phyloP scores from a whole-genome alignment of 2,113 vertebrate genomes.

The Naja naja region DNA sequence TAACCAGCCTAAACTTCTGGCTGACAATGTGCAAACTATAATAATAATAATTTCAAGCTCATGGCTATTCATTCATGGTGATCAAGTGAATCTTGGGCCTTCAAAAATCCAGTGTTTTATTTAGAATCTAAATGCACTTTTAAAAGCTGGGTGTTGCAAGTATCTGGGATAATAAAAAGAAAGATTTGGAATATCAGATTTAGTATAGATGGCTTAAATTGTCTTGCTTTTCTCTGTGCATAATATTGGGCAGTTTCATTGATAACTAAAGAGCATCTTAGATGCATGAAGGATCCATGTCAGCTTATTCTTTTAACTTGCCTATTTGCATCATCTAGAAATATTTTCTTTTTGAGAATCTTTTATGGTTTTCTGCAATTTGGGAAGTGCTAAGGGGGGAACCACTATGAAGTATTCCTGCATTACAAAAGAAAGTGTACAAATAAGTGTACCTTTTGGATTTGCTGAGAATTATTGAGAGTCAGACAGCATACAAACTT shows the following conservation, averaged over 20 bases:
- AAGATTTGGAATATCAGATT: background rate
- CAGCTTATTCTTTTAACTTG: background rate
- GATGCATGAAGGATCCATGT: background rate
- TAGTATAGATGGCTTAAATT: background rate
- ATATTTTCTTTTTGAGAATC: background rate
- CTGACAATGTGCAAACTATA: background rate
- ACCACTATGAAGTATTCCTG: background rate
- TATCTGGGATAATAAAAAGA: too few relatives aligned
- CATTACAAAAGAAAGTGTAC: background rate
- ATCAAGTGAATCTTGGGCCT: background rate
- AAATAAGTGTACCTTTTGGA: background rate
- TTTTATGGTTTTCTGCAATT: background rate
- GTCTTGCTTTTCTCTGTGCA: background rate
- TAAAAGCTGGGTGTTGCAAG: background rate
- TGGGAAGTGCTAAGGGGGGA: background rate
- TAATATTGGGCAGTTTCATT: background rate
- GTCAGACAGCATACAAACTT: background rate
- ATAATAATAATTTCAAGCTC: background rate
- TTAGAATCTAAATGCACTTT: background rate
- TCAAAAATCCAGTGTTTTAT: background rate
- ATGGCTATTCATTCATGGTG: background rate
- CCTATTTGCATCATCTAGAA: background rate
- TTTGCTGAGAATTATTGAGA: background rate
- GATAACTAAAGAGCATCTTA: background rate
- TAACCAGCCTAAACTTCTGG: background rate